Evolutionary conservation across 2,797 vertebrate species (phyloP).

Genomic region (Bradypodion ventrale): DNA sequence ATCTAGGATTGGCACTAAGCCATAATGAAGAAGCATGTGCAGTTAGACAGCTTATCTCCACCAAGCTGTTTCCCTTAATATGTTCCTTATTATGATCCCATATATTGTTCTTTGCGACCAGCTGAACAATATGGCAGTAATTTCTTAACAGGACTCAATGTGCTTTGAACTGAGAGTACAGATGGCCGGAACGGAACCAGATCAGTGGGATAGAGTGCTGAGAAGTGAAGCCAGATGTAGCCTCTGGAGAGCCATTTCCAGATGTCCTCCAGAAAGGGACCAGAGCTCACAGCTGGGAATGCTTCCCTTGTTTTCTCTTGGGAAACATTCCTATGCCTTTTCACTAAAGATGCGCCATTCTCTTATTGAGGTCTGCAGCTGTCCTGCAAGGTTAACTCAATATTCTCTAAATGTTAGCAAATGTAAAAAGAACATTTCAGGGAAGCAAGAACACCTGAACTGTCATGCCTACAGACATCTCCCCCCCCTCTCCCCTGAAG

Average conservation of each 20-base stretch:
- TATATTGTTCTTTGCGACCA: conserved; percentile 81
- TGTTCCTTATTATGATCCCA: conserved; percentile 86
- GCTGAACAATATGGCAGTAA: conserved; percentile 85
- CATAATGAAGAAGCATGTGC: conserved; percentile 80
- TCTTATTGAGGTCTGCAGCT: conserved; percentile 54
- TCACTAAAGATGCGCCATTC: conserved; percentile 21
- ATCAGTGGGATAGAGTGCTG: conserved; percentile 81
- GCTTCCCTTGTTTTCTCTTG: conserved; percentile 42
- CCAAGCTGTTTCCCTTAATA: conserved; percentile 82
- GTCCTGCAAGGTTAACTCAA: conserved; percentile 24
- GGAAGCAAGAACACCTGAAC: not conserved
- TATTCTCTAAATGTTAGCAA: conserved; percentile 29
- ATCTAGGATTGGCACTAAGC: conserved; percentile 79
- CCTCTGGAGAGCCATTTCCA: conserved; percentile 79
- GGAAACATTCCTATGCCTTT: conserved; percentile 30
- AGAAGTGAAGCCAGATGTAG: conserved; percentile 82
- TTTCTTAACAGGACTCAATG: conserved; percentile 81
- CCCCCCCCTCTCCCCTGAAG: not conserved
- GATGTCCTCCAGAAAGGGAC: conserved; percentile 79
- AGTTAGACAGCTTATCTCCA: conserved; percentile 82
- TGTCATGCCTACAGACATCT: not conserved
- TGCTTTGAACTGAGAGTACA: conserved; percentile 85
- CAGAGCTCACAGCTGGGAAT: conserved; percentile 73
- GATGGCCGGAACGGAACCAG: conserved; percentile 81
- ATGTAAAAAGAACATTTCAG: conserved; percentile 31